These are phyloP conservation scores for Stegana nigrithorax DNA, from an alignment of 2,888 invertebrate species.

Conservation along the genomic window DNA sequence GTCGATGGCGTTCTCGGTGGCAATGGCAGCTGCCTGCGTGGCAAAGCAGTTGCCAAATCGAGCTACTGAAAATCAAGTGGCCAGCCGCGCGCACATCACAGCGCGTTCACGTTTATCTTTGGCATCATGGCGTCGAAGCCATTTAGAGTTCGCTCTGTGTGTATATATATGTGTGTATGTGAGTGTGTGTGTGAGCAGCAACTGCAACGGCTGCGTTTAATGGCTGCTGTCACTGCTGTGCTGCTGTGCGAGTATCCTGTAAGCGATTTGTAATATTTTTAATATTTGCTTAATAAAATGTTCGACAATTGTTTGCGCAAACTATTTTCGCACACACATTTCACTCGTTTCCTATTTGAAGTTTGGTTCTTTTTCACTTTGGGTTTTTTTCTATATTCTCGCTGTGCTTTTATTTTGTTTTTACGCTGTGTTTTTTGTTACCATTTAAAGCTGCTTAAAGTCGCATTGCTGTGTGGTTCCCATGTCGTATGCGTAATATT, in stretches of 20 bases:
- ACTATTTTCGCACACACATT: not conserved
- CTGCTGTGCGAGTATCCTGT: conserved; percentile 21
- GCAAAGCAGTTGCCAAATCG: not conserved
- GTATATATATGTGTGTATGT: not conserved
- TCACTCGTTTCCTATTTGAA: not conserved
- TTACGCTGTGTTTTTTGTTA: too few relatives aligned
- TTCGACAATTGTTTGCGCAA: conserved; percentile 45
- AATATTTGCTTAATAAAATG: conserved; percentile 61
- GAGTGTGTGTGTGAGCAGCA: not conserved
- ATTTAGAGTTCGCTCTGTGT: not conserved
- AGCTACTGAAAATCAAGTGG: not conserved
- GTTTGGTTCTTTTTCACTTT: not conserved
- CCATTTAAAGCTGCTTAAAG: conserved; percentile 9
- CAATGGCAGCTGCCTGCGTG: not conserved
- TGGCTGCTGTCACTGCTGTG: conserved; percentile 26
- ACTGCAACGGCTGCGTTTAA: conserved; percentile 50
- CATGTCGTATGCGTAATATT: conserved; percentile 28
- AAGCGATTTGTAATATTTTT: conserved; percentile 60
- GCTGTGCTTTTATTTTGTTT: too few relatives aligned
- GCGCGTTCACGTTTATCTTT: conserved; percentile 3
- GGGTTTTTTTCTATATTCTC: too few relatives aligned
- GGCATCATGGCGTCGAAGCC: not conserved
- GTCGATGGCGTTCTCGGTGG: too few relatives aligned
- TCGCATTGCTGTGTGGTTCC: not conserved
- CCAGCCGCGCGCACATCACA: too few relatives aligned